Base-by-base conservation (phyloP, 2,888 invertebrate genomes). In the Diarsia dahlii region DNA sequence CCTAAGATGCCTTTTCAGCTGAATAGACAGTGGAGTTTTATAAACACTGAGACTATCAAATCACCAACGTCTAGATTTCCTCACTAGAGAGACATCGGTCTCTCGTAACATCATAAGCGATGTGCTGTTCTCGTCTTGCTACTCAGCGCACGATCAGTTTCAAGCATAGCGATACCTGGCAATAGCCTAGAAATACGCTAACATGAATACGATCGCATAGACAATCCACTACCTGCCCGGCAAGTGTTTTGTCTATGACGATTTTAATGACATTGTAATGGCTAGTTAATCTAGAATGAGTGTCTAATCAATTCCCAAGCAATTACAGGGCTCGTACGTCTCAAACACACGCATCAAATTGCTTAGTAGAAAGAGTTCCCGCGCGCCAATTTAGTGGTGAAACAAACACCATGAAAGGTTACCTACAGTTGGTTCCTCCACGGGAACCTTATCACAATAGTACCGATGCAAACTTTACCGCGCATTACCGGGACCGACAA, bases 381-480 rank as follows among this genome's bases (percentile, higher is more conserved):
- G 80, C 75, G 56, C 74, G 56, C 39, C 23, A 60, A 60, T 62
- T 46, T 45, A 66, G 48, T 20, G 60, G 20, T 67, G 45, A 74
- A 66, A 62, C 45, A 65, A 58, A 69, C 65, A 69, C 65, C 65
- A 66, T 46, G 34, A 54, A 58, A 66, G 39, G 18, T 12, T 60
- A 68, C 54, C 10, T 20, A 56, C 23, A 67, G n/a, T n/a, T 66
- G 50, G 45, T 82, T 76, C 46, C 23, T 64, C 23, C n/a, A 68
- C 54, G 23, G 50, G 34, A 69, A 74, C 52, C 23, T 62, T 77
- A 68, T 71, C 58, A 71, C 77, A 84, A 71, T 54, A 67, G 68
- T 84, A 74, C 69, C 28, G 71, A 81, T 84, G 74, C 76, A 80
- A 85, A 73, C 9, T 46, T 63, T 73, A 81, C 74, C 76, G 74